Evolutionary conservation across 1,140 invertebrate genomes (phyloP), one percentile per base, ranked within the genome.

Genomic region (Steinernema feltiae): DNA sequence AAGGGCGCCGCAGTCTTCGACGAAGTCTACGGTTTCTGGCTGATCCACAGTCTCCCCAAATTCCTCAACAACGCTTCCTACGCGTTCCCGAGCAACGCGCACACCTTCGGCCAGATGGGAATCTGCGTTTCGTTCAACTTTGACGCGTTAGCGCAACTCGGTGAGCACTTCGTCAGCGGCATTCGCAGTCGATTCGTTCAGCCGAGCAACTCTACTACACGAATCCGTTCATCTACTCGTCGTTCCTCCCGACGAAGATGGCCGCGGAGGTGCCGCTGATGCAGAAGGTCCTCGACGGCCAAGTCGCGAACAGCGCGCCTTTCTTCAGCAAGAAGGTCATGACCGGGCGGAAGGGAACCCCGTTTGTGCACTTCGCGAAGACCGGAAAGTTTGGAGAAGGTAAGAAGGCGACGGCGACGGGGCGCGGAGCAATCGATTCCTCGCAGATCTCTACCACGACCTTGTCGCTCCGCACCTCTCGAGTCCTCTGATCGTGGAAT

Each of bases 81-180:
- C 69, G 69, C 41, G 15, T 79, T 70, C 53, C 78, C 78, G 27
- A 31, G 75, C 21, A 79, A 76, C 71, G 78, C 78, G 12, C 72
- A 77, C 46, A 41, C 27, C 17, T 79, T 74, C 71, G 78, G 78
- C 1, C 78, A 79, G 74, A 76, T 76, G 75, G 78, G 78, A 71
- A 76, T 79, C 35, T 79, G 78, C 72, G 72, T 79, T 53, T 76
- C 78, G 0, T 72, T 76, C 32, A 32, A 30, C 31, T 79, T 76
- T 46, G 32, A 70, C 17, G 63, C 17, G 7, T 31, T 74, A 7
- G 29, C 27, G 0, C 30, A 32, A 15, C 35, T 76, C n/a, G 63
- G 71, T n/a, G 24, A 53, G 71, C 48, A 31, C 76, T 76, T 21
- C 30, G 48, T 69, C 30, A 46, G 30, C 32, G 31, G 35, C 30